Evolutionary conservation across 2,797 vertebrate genomes (phyloP), one percentile per base, ranked within the genome.

Genomic region (Adelosebastes latens): DNA sequence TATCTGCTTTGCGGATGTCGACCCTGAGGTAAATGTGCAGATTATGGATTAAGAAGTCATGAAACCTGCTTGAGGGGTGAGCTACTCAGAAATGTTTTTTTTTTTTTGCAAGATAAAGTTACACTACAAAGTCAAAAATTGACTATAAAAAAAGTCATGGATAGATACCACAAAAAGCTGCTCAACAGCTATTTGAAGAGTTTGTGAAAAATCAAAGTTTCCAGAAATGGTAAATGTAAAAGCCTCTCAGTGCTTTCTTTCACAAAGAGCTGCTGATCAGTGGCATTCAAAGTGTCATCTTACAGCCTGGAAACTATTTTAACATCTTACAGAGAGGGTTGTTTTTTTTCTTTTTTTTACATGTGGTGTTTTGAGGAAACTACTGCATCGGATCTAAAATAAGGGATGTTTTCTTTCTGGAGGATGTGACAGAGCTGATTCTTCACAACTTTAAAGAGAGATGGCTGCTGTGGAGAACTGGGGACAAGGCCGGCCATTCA

Each of bases 401-500:
- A 92, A 88, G 85, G 82, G 88, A 79, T 89, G 89, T 94, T 94
- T 93, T 94, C 87, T 93, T 86, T 87, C 89, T 89, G 78, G 73
- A 85, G 85, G 89, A 89, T 78, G 88, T 92, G 90, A 92, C 90
- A 90, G 92, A 94, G 92, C 58, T 77, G 84, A 90, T 93, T 93
- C 93, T 92, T 88, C 80, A 83, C 89, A 81, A 81, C 87, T 85
- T 88, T 74, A 85, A 85, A 92, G 90, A 85, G 84, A 88, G 88
- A 88, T 90, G 87, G 86, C 84, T 83, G 82, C 84, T 77, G 84
- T 70, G 83, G 80, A 80, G 91, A 80, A 65, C 62, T 59, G 72
- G 77, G 87, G 88, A 96, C 95, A 96, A 96, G 93, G 95, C 88
- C 84, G 72, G 77, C 92, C 94, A 95, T 96, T 96, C 94, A 96